Base-by-base conservation (phyloP, 2,113 vertebrate species). In the Colius striatus region DNA sequence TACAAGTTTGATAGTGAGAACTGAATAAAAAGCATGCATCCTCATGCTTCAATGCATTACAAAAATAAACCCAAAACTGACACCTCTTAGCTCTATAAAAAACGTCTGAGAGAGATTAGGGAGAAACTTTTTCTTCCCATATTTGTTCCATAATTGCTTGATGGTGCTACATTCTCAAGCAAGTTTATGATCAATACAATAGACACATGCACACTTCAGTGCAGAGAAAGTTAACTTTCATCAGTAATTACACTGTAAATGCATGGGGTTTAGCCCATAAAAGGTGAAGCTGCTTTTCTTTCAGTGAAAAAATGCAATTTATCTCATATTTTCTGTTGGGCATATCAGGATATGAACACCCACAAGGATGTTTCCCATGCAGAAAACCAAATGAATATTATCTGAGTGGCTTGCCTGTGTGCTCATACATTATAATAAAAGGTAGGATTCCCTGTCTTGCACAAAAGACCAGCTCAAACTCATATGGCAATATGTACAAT, bases 1-100 rank as follows among this genome's bases (percentile, higher is more conserved):
- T 17, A 78, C 29, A 91, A 74, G 16, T 72, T 84, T 84, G 84
- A 89, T 82, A 78, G 50, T 38, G 51, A 89, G 34, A 92, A 72
- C 13, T 36, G 34, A 79, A 88, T 30, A 75, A 57, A 91, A 89
- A 36, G 3, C 17, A 72, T n/a, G 43, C 17, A 85, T 16, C 43
- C 30, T 88, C 43, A 58, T 51, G 48, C 16, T 71, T 73, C 55
- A 83, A 66, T 54, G 41, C 16, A 92, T 76, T 65, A 36, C 36
- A 48, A 75, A 91, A 92, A 47, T 34, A 85, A 79, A 80, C 43
- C 20, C 41, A 79, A 55, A 79, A 79, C 10, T 12, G 19, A 72
- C 32, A 72, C 6, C 7, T 15, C 5, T 73, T 80, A 68, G 19
- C 5, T 91, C 43, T 73, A 43, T 34, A 78, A 74, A 87, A 73